A percentile compares a stretch with the other conserved stretches of the same genome.
phyloP scores from a whole-genome alignment of 2,888 invertebrate genomes.

The Fragum sueziense region DNA sequence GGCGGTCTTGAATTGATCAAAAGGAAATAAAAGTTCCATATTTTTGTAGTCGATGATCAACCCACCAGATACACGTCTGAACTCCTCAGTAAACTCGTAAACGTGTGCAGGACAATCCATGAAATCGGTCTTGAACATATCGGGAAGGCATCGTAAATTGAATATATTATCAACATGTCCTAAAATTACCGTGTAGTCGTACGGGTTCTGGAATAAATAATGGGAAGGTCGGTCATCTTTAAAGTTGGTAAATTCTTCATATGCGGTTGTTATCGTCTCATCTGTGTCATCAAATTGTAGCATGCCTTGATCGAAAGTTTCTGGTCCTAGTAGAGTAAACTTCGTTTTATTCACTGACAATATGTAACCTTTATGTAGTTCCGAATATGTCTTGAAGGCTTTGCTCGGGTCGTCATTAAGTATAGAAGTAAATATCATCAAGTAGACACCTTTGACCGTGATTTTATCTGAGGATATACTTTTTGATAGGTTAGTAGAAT shows the following conservation, averaged over 20 bases:
- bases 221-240: not conserved
- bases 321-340: not conserved
- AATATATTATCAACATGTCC: not conserved
- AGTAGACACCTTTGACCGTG: too few species aligned
- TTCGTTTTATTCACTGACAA: not conserved
- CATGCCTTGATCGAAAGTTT: not conserved
- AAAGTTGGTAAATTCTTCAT: not conserved
- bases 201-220: not conserved
- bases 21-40: not conserved
- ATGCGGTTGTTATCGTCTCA: not conserved
- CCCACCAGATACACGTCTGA: not conserved
- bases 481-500: not conserved
- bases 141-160: not conserved
- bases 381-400: too few species aligned
- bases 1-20: not conserved
- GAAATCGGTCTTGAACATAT: not conserved
- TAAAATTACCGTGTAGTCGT: not conserved
- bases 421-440: too few species aligned
- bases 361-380: not conserved
- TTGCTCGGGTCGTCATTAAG: too few species aligned
- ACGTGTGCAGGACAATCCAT: not conserved
- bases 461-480: too few species aligned
- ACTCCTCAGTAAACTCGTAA: too few species aligned
- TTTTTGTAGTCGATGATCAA: not conserved
- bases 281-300: too few species aligned